Percentiles rank a stretch among this genome's conserved stretches.
phyloP scores from a whole-genome alignment of 2,888 invertebrate species.

The Melinopterus prodromus region DNA sequence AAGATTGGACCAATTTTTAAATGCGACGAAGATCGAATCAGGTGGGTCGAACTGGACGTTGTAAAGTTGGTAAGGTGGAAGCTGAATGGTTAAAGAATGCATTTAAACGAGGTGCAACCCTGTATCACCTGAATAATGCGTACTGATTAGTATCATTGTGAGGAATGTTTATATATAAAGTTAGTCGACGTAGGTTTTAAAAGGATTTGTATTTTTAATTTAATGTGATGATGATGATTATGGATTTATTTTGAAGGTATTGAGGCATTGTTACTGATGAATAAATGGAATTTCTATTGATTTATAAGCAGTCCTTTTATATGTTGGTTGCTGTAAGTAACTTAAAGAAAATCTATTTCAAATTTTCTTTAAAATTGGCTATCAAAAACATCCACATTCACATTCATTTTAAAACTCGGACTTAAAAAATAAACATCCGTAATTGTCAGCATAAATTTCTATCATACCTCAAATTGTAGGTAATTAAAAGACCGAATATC shows the following conservation, averaged over 20 bases:
- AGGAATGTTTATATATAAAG: not conserved
- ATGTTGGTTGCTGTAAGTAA: too few species aligned
- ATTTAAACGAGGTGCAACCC: not conserved
- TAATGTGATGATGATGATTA: not conserved
- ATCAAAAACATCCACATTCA: too few species aligned
- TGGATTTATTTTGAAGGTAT: not conserved
- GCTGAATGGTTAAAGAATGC: not conserved
- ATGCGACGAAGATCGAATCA: not conserved
- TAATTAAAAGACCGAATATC: too few species aligned
- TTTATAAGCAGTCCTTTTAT: not conserved
- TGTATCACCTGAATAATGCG: not conserved
- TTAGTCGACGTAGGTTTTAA: not conserved
- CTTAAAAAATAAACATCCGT: too few species aligned
- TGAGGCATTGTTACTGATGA: not conserved
- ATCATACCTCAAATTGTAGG: too few species aligned
- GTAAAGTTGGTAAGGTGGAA: not conserved
- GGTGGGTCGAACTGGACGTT: slow-evolving; percentile 5
- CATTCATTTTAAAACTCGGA: too few species aligned
- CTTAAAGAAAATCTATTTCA: too few species aligned
- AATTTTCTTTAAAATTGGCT: too few species aligned
- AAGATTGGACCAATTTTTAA: slow-evolving; percentile 10
- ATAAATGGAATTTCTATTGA: not conserved
- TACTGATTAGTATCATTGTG: not conserved
- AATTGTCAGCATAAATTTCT: too few species aligned
- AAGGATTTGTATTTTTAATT: not conserved